phyloP scores from a whole-genome alignment of 1,140 invertebrate genomes.

The Vanessa tameamea region DNA sequence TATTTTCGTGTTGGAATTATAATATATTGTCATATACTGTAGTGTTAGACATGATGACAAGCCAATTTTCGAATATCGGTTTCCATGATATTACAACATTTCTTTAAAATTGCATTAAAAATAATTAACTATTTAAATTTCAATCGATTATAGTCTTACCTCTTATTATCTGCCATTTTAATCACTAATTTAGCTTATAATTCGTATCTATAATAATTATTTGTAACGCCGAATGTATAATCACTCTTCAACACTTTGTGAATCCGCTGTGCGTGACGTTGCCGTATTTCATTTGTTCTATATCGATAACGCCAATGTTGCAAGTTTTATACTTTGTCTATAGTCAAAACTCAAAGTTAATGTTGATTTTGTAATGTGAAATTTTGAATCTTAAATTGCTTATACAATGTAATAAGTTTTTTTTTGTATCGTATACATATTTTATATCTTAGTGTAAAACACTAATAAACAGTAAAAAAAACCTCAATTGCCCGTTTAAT shows the following conservation, averaged over 20 bases:
- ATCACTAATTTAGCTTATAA: slow-evolving; percentile 62
- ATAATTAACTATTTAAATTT: slow-evolving; percentile 16
- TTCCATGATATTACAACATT: slow-evolving; percentile 44
- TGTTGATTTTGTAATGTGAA: not conserved
- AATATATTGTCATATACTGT: slow-evolving; percentile 27
- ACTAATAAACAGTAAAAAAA: no score
- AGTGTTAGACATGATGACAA: slow-evolving; percentile 79
- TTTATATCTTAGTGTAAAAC: no score
- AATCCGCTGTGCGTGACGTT: slow-evolving; percentile 76
- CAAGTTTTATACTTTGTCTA: slow-evolving; percentile 42
- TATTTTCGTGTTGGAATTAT: slow-evolving; percentile 1
- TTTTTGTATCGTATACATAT: no score
- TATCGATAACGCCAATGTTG: slow-evolving; percentile 60
- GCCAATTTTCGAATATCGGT: slow-evolving; percentile 74
- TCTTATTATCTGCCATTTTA: slow-evolving; percentile 82
- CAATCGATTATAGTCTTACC: slow-evolving; percentile 62
- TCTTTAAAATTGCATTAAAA: slow-evolving; percentile 14
- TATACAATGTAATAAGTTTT: no score
- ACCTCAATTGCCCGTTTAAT: no score
- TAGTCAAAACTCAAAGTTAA: slow-evolving; percentile 3
- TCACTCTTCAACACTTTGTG: slow-evolving; percentile 60
- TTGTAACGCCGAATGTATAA: slow-evolving; percentile 72
- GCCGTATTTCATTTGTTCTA: slow-evolving; percentile 81
- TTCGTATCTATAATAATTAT: slow-evolving; percentile 62
- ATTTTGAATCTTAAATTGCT: not conserved